Evolutionary conservation across 1,140 invertebrate genomes (phyloP), one percentile per base, ranked within the genome.

Genomic region (Drosophila lowei): DNA sequence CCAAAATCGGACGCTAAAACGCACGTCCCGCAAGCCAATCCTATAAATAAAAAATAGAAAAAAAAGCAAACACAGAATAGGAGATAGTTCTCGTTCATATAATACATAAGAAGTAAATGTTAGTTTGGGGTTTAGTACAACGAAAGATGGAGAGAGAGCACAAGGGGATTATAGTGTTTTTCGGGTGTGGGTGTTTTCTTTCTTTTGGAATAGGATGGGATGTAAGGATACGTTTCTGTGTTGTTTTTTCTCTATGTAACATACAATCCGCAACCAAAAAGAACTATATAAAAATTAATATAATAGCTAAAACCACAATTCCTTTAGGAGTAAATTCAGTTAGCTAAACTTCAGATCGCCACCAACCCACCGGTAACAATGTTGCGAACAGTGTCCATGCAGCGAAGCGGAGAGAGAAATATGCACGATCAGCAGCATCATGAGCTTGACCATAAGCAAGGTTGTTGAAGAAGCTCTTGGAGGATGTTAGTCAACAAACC

Each of bases 1-100:
- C 95, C 96, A 90, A 96, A 97, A 92, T 97, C 96, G 78, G 96
- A 97, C 92, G 96, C 95, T 91, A 97, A 94, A 66, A 97, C 96
- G 92, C 96, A 97, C 77, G 95, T 95, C 81, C 94, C 93, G 76
- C 93, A 91, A 70, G 92, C 93, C 77, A 93, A 91, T 92, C 93
- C 93, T 93, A 93, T 72, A 93, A 85, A 64, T 77, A 93, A 88
- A 90, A 62, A 86, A 73, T 73, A 64, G 60, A 58, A 28, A 58
- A 76, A 71, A 89, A 81, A 79, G 77, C 89, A 89, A 72, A 84
- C 85, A 90, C 81, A 90, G 81, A 88, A 84, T 70, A 38, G 34
- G 34, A 13, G 84, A 86, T 64, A 84, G 76, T 70, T 38, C 34
- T 76, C 41, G 48, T 67, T 83, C 38, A 66, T 89, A 83, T 79